These are phyloP conservation scores for Rostratula benghalensis DNA, from an alignment of 2,113 vertebrate genomes.

Conservation along the genomic window DNA sequence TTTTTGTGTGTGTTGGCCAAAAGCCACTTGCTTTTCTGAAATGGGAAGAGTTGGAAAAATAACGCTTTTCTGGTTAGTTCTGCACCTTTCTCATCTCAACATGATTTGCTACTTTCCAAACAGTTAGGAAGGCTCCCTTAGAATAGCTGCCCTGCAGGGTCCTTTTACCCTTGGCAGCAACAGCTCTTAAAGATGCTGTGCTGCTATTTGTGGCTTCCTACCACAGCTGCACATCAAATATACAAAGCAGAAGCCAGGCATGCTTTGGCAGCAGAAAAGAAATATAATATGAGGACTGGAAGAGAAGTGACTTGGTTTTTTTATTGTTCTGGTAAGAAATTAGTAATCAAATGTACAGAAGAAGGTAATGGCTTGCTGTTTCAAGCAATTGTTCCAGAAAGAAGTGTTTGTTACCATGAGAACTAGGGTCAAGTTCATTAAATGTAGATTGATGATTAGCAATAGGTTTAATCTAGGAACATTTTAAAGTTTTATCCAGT, in stretches of 20 bases:
- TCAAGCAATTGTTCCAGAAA: constrained; percentile 13
- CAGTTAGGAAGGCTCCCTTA: neutral
- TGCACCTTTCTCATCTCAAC: neutral
- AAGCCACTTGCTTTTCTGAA: neutral
- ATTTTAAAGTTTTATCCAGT: neutral
- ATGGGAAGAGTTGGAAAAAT: neutral
- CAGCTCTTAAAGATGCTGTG: neutral
- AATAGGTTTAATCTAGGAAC: neutral
- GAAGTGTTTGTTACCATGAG: neutral
- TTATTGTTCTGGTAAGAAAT: constrained; percentile 55
- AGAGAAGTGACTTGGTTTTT: neutral
- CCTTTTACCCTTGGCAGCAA: constrained; percentile 34
- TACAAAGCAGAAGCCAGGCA: constrained; percentile 15
- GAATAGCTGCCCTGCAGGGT: neutral
- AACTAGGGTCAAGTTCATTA: neutral
- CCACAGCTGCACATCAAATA: constrained; percentile 49
- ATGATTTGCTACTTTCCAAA: neutral
- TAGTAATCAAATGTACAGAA: constrained; percentile 48
- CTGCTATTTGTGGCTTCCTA: constrained; percentile 49
- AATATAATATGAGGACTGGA: constrained; percentile 19
- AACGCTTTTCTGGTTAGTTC: neutral
- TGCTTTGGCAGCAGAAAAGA: neutral
- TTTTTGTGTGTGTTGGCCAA: neutral
- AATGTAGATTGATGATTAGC: neutral
- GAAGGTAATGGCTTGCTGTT: constrained; percentile 13